A percentile compares a stretch with the other conserved stretches of the same genome.
Conservation (phyloP, 2,797 vertebrate species). For the Sebastes kiyomatsui region DNA sequence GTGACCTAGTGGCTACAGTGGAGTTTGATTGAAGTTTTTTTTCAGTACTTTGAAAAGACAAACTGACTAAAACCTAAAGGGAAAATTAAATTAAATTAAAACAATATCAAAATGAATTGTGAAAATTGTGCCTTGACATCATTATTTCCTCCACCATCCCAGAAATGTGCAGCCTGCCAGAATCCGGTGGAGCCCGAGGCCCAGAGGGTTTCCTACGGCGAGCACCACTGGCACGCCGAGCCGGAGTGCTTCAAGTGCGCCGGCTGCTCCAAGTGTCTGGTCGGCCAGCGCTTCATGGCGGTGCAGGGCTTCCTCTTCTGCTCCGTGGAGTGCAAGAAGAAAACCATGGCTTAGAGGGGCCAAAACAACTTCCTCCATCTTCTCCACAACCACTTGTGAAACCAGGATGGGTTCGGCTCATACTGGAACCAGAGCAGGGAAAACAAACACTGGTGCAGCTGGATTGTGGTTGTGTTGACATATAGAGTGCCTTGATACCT, state of each 20-base stretch:
- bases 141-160: constrained; percentile 4
- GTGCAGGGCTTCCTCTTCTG: constrained; percentile 91
- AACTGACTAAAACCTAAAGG: not conserved
- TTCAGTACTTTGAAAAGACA: not conserved
- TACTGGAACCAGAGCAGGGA: constrained; percentile 6
- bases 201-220: constrained; percentile 93
- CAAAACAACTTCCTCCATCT: not conserved
- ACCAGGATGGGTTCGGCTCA: not conserved
- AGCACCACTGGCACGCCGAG: constrained; percentile 92
- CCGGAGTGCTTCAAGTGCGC: constrained; percentile 92
- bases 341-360: constrained; percentile 71
- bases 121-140: not conserved
- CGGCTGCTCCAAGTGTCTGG: constrained; percentile 92
- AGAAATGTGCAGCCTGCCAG: constrained; percentile 91
- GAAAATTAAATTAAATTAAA: not conserved
- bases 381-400: constrained; percentile 21
- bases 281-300: constrained; percentile 95
- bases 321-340: constrained; percentile 95
- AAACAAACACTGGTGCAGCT: constrained; percentile 17
- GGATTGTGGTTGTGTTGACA: not conserved
- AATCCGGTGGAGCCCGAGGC: constrained; percentile 92
- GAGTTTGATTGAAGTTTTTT: not conserved
- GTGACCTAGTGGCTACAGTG: not conserved
- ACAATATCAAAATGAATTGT: accelerated
- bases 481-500: not conserved